Percentiles rank a stretch among this genome's conserved stretches.
Conservation (phyloP, 2,888 invertebrate species). For the Rhagonycha fulva region DNA sequence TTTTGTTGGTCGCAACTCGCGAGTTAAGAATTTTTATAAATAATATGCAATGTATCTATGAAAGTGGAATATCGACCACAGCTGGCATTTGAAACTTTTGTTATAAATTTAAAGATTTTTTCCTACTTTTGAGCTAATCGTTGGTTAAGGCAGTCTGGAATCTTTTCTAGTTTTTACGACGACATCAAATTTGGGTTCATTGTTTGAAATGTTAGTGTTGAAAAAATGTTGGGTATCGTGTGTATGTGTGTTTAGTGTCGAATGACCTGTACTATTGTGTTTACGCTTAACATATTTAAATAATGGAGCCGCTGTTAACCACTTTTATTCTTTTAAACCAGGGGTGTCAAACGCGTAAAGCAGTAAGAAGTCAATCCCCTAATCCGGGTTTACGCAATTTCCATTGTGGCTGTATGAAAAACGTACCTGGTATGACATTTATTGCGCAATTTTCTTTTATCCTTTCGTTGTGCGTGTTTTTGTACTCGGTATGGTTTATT, state of each 20-base stretch:
- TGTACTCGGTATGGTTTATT: conserved; percentile 41
- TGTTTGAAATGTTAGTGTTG: not conserved
- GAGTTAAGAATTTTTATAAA: not conserved
- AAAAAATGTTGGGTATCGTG: not conserved
- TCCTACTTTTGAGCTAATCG: not conserved
- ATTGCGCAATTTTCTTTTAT: conserved; percentile 42
- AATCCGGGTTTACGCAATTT: conserved; percentile 19
- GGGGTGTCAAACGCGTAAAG: not conserved
- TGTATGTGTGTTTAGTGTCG: not conserved
- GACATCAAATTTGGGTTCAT: not conserved
- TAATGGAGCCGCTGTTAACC: not conserved
- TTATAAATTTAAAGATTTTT: not conserved
- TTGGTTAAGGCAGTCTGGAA: not conserved
- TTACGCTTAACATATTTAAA: not conserved
- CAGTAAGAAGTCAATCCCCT: conserved; percentile 16
- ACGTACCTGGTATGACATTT: conserved; percentile 41
- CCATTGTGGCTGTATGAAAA: conserved; percentile 28
- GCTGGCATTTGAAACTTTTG: not conserved
- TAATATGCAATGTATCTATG: not conserved
- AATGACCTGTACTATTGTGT: not conserved
- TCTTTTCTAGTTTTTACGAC: not conserved
- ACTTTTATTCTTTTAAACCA: conserved; percentile 1
- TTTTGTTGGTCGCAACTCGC: not conserved
- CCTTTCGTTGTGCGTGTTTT: conserved; percentile 39
- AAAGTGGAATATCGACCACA: not conserved